These are phyloP conservation scores for Blera fallax DNA, from an alignment of 2,888 invertebrate species.

Conservation along the genomic window DNA sequence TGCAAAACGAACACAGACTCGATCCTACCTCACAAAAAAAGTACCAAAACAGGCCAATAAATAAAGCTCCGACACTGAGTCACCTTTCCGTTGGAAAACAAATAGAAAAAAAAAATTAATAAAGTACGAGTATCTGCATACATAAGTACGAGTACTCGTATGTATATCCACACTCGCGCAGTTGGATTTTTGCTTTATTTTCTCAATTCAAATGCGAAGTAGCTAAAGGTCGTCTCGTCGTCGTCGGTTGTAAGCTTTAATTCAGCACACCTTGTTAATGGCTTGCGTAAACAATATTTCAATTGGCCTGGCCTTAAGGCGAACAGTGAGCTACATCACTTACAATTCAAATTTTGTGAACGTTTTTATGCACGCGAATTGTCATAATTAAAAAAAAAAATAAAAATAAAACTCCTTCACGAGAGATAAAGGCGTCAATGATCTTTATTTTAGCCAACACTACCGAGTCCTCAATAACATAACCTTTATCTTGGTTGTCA, in stretches of 20 bases:
- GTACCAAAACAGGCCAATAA: background rate
- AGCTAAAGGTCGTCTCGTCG: background rate
- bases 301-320: conserved; percentile 34
- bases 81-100: background rate
- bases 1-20: no score
- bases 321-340: background rate
- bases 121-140: no score
- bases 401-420: background rate
- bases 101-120: background rate
- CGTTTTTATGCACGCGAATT: conserved; percentile 28
- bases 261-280: conserved; percentile 53
- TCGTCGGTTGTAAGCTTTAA: conserved; percentile 19
- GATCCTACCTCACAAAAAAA: background rate
- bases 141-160: no score
- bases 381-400: conserved; percentile 20
- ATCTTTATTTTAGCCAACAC: conserved; percentile 23
- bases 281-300: conserved; percentile 51
- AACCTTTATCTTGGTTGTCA: background rate
- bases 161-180: background rate
- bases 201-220: background rate
- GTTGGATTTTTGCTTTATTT: background rate
- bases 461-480: conserved; percentile 7
- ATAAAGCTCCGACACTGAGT: background rate
- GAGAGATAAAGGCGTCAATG: conserved; percentile 27
- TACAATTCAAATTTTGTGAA: conserved; percentile 20